Evolutionary conservation across 2,797 vertebrate genomes (phyloP).

Genomic region (Smutsia temminckii): DNA sequence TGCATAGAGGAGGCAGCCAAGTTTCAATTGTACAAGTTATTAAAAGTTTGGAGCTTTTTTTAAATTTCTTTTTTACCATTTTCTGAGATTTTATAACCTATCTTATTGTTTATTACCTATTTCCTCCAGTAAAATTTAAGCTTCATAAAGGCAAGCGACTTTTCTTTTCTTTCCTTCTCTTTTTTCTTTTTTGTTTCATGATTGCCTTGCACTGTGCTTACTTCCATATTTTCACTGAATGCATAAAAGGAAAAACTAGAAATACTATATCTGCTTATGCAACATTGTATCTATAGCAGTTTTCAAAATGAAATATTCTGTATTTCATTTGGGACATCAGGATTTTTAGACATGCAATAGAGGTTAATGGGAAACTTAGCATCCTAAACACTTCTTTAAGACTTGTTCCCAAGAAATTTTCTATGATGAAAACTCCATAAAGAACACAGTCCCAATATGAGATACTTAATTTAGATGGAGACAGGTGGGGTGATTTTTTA

Average conservation of each 20-base stretch:
- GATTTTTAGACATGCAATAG: not conserved
- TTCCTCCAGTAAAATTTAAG: slow-evolving; percentile 13
- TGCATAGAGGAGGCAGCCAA: not conserved
- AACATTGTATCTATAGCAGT: not conserved
- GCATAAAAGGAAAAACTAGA: not conserved
- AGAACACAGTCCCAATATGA: not conserved
- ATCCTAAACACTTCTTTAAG: not conserved
- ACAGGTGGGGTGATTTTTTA: not conserved
- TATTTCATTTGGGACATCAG: not conserved
- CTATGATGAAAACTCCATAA: not conserved
- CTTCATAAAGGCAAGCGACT: not conserved
- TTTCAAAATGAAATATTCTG: not conserved
- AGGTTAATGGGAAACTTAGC: not conserved
- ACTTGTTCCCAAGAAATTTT: not conserved
- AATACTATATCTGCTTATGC: not conserved
- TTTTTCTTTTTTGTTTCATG: not conserved
- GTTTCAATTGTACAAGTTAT: not conserved
- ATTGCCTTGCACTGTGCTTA: not conserved
- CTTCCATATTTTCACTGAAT: not conserved
- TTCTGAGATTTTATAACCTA: not conserved
- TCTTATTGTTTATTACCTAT: not conserved
- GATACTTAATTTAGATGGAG: slow-evolving; percentile 9
- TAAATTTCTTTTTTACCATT: not conserved
- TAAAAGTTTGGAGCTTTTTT: not conserved
- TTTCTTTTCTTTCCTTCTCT: not conserved